These are phyloP conservation scores for Cheirogaleus medius DNA, from an alignment of 2,113 vertebrate genomes.

Conservation along the genomic window DNA sequence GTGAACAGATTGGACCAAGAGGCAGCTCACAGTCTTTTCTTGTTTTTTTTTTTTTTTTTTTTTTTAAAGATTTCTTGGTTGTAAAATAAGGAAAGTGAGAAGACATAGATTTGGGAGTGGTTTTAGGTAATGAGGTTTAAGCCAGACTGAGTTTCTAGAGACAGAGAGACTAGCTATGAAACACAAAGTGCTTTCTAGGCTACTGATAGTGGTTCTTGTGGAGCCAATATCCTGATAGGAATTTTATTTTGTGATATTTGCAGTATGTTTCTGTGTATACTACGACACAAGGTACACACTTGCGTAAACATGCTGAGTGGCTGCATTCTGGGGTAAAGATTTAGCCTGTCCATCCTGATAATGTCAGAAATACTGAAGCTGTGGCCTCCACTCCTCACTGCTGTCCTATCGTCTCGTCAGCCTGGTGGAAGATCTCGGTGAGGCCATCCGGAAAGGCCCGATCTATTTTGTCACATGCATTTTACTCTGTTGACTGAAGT, in stretches of 20 bases:
- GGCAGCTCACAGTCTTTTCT: not conserved
- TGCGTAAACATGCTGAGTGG: not conserved
- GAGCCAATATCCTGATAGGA: fast-evolving
- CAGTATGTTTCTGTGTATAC: not conserved
- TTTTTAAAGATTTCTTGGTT: not conserved
- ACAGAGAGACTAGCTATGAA: not conserved
- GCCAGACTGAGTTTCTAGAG: not conserved
- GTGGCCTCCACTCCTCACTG: not conserved
- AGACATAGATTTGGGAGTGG: not conserved
- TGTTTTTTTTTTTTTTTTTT: not conserved
- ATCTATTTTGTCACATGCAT: not conserved
- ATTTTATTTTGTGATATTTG: not conserved
- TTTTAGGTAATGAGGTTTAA: not conserved
- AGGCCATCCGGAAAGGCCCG: not conserved
- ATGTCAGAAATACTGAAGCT: not conserved
- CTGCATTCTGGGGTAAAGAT: not conserved
- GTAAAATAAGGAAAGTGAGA: not conserved
- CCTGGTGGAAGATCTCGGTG: not conserved
- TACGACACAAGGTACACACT: fast-evolving
- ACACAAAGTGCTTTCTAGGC: not conserved
- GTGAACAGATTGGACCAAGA: not conserved
- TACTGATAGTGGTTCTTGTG: not conserved
- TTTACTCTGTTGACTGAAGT: not conserved
- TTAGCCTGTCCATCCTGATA: conserved; percentile 30
- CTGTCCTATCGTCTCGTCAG: not conserved